Evolutionary conservation across 2,113 vertebrate genomes (phyloP).

Genomic region (Hippocampus zosterae): DNA sequence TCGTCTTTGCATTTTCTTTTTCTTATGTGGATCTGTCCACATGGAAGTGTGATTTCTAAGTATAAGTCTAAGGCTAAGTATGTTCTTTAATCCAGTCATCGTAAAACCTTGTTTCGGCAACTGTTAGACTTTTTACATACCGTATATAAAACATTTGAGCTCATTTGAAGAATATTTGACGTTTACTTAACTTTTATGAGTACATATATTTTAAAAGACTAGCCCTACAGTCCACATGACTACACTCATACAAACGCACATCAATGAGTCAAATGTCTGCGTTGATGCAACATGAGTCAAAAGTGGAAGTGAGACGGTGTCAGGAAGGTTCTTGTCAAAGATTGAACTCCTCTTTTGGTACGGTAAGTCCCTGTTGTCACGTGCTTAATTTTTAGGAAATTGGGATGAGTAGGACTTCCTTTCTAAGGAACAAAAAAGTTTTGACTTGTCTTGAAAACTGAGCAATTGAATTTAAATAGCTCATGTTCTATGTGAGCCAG

Average conservation of each 20-base stretch:
- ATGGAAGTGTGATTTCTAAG: not conserved
- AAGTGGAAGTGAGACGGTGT: conserved; percentile 3
- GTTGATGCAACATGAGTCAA: not conserved
- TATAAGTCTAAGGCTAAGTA: no score
- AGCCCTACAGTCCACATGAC: not conserved
- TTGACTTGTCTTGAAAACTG: not conserved
- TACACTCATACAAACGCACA: not conserved
- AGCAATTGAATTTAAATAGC: conserved; percentile 4
- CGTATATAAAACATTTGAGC: not conserved
- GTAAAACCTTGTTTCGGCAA: no score
- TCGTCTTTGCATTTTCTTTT: not conserved
- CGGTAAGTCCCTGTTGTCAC: conserved; percentile 6
- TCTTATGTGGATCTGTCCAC: not conserved
- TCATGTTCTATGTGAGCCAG: not conserved
- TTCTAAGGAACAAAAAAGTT: not conserved
- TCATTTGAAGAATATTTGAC: no score
- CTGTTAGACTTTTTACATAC: no score
- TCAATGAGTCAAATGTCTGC: conserved; percentile 1
- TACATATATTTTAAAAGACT: not conserved
- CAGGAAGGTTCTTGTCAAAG: conserved; percentile 1
- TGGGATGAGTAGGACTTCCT: conserved; percentile 6
- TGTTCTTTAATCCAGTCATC: not conserved
- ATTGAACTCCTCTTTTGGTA: not conserved
- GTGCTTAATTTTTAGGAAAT: conserved; percentile 1
- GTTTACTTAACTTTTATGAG: not conserved